Evolutionary conservation across 2,113 vertebrate species (phyloP).

Genomic region (Naja naja): DNA sequence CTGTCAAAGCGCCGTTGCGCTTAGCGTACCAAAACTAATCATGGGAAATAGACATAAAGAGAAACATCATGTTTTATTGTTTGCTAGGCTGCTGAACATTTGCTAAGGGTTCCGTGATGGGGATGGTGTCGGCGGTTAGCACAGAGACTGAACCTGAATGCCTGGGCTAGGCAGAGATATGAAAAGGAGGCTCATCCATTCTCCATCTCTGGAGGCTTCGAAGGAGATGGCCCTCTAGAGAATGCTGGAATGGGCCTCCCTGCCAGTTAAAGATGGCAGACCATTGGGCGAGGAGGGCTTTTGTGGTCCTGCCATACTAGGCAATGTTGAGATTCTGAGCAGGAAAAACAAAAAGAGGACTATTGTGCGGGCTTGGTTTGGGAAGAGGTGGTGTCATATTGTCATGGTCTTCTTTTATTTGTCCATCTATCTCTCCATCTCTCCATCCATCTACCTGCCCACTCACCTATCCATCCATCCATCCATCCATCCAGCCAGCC

Average conservation of each 20-base stretch:
- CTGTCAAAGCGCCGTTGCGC: not conserved
- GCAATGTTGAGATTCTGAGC: not conserved
- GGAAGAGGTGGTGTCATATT: not conserved
- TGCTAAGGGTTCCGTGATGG: not conserved
- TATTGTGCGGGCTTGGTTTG: not conserved
- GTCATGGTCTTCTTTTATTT: not conserved
- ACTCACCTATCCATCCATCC: no score
- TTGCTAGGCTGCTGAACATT: not conserved
- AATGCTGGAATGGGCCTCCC: not conserved
- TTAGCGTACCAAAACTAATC: not conserved
- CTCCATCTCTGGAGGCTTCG: not conserved
- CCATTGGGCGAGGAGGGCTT: rapidly evolving
- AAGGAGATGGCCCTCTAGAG: not conserved
- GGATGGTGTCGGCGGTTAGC: no score
- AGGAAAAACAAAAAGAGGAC: not conserved
- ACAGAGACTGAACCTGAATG: not conserved
- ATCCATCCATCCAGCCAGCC: no score
- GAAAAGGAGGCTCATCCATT: not conserved
- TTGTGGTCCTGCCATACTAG: rapidly evolving
- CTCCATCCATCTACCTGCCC: not conserved
- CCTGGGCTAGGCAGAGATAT: not conserved
- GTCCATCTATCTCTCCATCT: not conserved
- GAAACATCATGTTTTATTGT: not conserved
- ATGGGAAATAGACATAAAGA: not conserved
- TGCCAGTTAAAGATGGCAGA: not conserved